Evolutionary conservation across 2,888 invertebrate species (phyloP).

Genomic region (Pseudanteris insignis): DNA sequence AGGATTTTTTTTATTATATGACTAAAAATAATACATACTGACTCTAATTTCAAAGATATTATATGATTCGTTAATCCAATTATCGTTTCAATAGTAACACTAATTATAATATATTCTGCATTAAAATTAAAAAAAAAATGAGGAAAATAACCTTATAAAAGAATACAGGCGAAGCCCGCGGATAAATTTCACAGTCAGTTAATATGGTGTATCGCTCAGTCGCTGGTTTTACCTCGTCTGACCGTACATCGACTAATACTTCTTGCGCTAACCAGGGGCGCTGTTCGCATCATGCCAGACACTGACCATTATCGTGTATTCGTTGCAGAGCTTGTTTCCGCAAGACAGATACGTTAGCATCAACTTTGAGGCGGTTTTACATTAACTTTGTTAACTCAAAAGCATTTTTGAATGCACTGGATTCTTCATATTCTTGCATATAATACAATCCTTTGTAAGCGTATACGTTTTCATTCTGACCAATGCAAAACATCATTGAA

Average conservation of each 20-base stretch:
- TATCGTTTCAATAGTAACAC: no score
- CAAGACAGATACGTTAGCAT: constrained; percentile 14
- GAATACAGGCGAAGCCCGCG: constrained; percentile 14
- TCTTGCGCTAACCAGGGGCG: constrained; percentile 17
- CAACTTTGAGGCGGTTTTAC: constrained; percentile 21
- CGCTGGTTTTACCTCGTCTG: constrained; percentile 15
- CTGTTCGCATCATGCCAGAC: constrained; percentile 10
- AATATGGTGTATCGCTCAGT: constrained; percentile 25
- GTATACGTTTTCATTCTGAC: constrained; percentile 4
- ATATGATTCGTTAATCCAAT: no score
- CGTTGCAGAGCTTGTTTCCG: constrained; percentile 18
- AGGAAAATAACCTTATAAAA: no score
- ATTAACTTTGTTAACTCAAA: constrained; percentile 7
- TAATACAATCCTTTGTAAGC: constrained; percentile 12
- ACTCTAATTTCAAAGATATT: no score
- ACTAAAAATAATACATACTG: no score
- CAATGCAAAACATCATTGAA: constrained; percentile 2
- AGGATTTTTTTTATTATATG: no score
- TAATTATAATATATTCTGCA: no score
- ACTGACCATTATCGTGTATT: constrained; percentile 22
- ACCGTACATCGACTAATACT: constrained; percentile 21
- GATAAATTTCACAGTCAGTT: constrained; percentile 25
- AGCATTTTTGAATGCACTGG: constrained; percentile 12
- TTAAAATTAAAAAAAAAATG: no score
- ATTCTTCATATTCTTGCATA: constrained; percentile 13